Evolutionary conservation across 2,797 vertebrate species (phyloP).

Genomic region (Australoheros facetus): DNA sequence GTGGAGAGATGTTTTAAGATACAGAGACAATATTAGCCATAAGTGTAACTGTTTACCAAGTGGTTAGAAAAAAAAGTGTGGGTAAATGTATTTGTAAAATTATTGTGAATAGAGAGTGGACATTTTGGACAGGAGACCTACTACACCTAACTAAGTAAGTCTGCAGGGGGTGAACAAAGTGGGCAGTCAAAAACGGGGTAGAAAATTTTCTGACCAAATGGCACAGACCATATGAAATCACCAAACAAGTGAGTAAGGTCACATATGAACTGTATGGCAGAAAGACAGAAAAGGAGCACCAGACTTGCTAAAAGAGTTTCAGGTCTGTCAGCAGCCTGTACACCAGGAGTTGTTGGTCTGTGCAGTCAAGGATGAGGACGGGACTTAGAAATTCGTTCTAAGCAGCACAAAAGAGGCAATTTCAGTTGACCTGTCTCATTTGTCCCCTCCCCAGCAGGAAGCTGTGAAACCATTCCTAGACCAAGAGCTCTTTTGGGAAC

Average conservation of each 20-base stretch:
- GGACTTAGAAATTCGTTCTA: neutral
- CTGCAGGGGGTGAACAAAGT: rapidly evolving
- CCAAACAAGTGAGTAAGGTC: too few species aligned
- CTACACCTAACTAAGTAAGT: neutral
- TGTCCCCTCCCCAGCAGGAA: neutral
- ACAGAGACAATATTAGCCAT: neutral
- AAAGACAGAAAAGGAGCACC: neutral
- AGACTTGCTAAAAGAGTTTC: neutral
- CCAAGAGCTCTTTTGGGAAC: neutral
- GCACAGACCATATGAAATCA: neutral
- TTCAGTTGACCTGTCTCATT: neutral
- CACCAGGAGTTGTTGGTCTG: neutral
- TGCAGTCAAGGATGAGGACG: neutral
- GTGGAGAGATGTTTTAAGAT: neutral
- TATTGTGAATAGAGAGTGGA: neutral
- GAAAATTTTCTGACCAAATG: neutral
- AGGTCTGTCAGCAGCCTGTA: neutral
- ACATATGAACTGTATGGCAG: too few species aligned
- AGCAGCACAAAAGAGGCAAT: neutral
- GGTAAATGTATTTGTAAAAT: neutral
- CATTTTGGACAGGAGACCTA: neutral
- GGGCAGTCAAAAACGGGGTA: neutral
- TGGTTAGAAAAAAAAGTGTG: too few species aligned
- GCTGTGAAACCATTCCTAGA: rapidly evolving
- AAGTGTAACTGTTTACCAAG: neutral